Base-by-base conservation (phyloP, 2,113 vertebrate species). In the Cephalopterus ornatus region DNA sequence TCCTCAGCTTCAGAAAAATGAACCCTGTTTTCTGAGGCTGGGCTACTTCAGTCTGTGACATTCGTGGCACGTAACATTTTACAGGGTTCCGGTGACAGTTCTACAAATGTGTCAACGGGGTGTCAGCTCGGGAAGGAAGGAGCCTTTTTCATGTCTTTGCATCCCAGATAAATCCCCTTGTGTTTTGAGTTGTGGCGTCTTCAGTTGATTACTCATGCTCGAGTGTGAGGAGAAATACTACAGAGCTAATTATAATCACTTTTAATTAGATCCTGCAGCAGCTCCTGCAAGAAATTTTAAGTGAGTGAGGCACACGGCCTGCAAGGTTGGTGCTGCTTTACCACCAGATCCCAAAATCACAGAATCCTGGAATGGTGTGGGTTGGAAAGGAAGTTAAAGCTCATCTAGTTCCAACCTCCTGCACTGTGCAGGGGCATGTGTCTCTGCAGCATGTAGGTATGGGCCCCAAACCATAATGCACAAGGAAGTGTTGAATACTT, bases 181-280 rank as follows among this genome's bases (percentile, higher is more conserved):
- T 72, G 87, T 85, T 91, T 58, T 89, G 75, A 93, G 92, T 85
- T 94, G 94, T 88, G 93, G 10, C 1, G 0, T 95, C 80, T 96
- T 89, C n/a, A 50, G 61, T 72, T 92, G 73, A 95, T 98, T 97
- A 91, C 87, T 97, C 75, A 80, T 89, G 52, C 63, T 88, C 66
- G 87, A 84, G 78, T 62, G 58, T 96, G 94, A 96, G 94, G 96
- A 94, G 95, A 94, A 98, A 96, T 96, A 88, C 58, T 79, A 85
- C 72, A 19, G 58, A 88, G 79, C 83, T 94, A 91, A 97, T 96
- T 95, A 92, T 61, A 74, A 94, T 89, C 15, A 7, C 72, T 96
- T 96, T 93, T 93, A 95, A 97, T 96, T 92, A 96, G 83, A 76
- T 93, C 75, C 78, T 94, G 71, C 63, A 93, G 92, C 91, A 94